Evolutionary conservation across 2,888 invertebrate species (phyloP).

Genomic region (Gastracanthus pulcherrimus): DNA sequence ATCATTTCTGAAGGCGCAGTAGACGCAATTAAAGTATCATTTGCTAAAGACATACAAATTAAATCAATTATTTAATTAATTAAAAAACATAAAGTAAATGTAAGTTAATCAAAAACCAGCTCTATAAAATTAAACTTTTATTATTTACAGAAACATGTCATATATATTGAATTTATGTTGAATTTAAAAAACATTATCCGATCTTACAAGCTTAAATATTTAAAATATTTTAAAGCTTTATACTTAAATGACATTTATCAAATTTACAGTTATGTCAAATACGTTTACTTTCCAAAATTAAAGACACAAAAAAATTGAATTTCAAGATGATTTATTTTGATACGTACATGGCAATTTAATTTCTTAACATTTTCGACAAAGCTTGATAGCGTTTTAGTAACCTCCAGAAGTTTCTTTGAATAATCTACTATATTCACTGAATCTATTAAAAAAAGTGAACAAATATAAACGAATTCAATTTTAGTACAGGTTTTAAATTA

Average conservation of each 20-base stretch:
- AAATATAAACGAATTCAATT: background rate
- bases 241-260: too few relatives aligned
- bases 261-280: background rate
- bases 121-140: background rate
- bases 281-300: background rate
- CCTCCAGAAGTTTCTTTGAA: background rate
- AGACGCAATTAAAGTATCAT: background rate
- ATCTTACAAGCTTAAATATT: too few relatives aligned
- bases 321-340: background rate
- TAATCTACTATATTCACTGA: background rate
- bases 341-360: background rate
- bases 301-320: background rate
- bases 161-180: too few relatives aligned
- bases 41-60: background rate
- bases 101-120: background rate
- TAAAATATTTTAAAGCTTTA: too few relatives aligned
- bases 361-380: background rate
- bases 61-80: background rate
- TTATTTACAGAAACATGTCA: too few relatives aligned
- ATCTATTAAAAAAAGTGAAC: background rate
- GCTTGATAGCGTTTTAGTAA: background rate
- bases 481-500: too few relatives aligned
- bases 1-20: background rate
- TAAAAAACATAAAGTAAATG: background rate
- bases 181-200: too few relatives aligned